Base-by-base conservation (phyloP, 2,888 invertebrate genomes). In the Cephonodes hylas region DNA sequence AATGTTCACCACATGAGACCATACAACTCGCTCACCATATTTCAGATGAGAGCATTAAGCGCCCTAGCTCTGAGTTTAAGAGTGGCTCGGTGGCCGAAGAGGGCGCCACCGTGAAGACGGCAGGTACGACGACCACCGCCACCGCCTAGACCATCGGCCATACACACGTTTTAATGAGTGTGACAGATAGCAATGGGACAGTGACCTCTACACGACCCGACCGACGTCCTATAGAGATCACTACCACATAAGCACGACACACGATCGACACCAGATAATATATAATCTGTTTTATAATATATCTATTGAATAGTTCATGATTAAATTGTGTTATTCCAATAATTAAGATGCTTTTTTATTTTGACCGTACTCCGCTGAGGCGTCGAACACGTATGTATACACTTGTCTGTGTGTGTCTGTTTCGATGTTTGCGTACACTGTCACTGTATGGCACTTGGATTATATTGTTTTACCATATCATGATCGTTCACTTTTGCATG, bases 51-150 rank as follows among this genome's bases (percentile, higher is more conserved):
- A 94, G 94, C 86, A 94, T 95, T 86, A 96, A 96, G 89, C 95
- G 97, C 91, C 96, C 97, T 85, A 96, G 96, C 93, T 97, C 97
- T 93, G 97, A 97, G 93, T 95, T 96, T 82, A 96, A 96, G 91
- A 95, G 95, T 79, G 84, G 86, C 75, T 92, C 91, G 79, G 86
- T 91, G 83, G 89, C 88, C 74, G 93, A 92, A 77, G 93, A 91
- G 74, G 83, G 80, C 70, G 79, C 81, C 81, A 73, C 77, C 79
- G 82, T 81, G 86, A 89, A 88, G 89, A 84, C 82, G 79, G 86
- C 86, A 92, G 92, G 91, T 89, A 89, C 87, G 89, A 86, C 87
- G 84, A 78, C 76, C 82, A 80, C 82, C 73, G 86, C 87, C 83
- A 85, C 81, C 82, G 89, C 89, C 88, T 90, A 90, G 86, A 80